Evolutionary conservation across 2,797 vertebrate genomes (phyloP), one percentile per base, ranked within the genome.

Genomic region (Hoplostethus atlanticus): DNA sequence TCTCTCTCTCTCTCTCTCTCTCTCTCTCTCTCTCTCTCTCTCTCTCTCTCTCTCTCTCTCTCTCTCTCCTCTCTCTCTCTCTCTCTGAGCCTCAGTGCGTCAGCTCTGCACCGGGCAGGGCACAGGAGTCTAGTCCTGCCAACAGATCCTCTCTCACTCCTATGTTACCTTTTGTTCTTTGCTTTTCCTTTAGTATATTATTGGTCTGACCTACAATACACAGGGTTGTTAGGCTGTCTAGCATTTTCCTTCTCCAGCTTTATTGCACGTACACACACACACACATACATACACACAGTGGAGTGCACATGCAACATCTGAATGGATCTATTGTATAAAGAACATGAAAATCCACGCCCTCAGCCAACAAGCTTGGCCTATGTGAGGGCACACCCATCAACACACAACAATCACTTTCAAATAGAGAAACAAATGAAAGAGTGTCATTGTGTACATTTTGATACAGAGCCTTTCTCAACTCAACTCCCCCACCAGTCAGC

Each of bases 71-170:
- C 21, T 21, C 21, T 21, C 21, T 21, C 21, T 62, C 73, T 6
- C 81, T 65, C 78, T 30, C 59, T 53, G 77, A 83, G 80, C 75
- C 83, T 59, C 79, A 89, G 89, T 93, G 94, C 91, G 91, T 93
- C 94, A 94, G 93, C 88, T 90, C 90, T 93, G 92, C 92, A 88
- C 91, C 56, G 84, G 68, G 84, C 81, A 85, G 73, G 77, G 86
- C 85, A 86, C 84, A 82, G 60, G 67, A 87, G 81, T 87, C 54
- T 80, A 93, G 91, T 91, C 90, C 89, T 90, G 88, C 89, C 88
- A 82, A 91, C 87, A 81, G 76, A 60, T 81, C 75, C 54, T 56
- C 64, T 53, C 74, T 80, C 69, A 36, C 78, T 78, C 40, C 80
- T 86, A 25, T 67, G 70, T 60, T 79, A 62, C 46, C 59, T 65